Base-by-base conservation (phyloP, 2,888 invertebrate species). In the Stenodema calcarata region DNA sequence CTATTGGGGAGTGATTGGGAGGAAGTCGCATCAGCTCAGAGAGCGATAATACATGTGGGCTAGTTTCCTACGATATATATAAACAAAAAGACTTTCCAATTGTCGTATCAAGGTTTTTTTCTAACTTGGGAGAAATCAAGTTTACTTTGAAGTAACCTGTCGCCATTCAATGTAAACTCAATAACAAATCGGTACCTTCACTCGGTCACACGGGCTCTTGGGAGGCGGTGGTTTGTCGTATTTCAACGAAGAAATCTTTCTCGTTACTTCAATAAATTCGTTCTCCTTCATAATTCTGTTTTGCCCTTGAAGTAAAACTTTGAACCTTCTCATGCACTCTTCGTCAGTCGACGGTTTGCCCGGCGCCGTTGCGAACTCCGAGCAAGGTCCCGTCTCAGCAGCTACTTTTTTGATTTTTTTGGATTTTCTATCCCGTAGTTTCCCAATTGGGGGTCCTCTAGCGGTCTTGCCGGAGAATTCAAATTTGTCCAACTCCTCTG, bases 241-340 rank as follows among this genome's bases (percentile, higher is more conserved):
- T 27, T 30, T 41, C 1, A 82, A 35, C n/a, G 28, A 28, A 18
- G 30, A n/a, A 14, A 82, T 69, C 12, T 82, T 0, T 42, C 35
- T 69, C 23, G 69, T 69, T 12, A 78, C 28, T 69, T 69, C 69
- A 11, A n/a, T 47, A 18, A 82, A 69, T 11, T 69, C 30, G 12
- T 62, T 41, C 27, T 82, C 62, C 4, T 16, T 35, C 42, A 23
- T 11, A 14, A 27, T 23, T 35, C 7, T 47, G 18, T 69, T 69
- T 69, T 42, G 44, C 2, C 73, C 73, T 54, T 16, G 14, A 16
- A 84, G 73, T 23, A 84, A 44, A 9, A 73, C 41, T 28, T 44
- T 23, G 75, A 84, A 84, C 11, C 84, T 3, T 12, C n/a, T 73
- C 47, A 42, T 73, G 50, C 84, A 84, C 73, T 84, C 84, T 11